These are phyloP conservation scores for Armadillidium nasatum DNA, from an alignment of 1,140 invertebrate species.

Conservation along the genomic window DNA sequence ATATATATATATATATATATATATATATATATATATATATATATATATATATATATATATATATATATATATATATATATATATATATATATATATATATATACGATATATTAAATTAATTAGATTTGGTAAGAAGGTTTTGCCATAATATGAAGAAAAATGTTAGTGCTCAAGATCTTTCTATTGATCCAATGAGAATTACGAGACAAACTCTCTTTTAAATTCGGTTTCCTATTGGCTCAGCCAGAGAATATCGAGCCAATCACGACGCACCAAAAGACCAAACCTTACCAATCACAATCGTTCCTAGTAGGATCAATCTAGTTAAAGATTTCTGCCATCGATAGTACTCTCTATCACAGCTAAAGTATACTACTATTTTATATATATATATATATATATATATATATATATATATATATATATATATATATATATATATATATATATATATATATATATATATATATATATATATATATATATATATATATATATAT, in stretches of 20 bases:
- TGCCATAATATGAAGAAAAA: neutral
- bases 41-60: neutral
- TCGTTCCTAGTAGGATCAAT: neutral
- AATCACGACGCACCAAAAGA: neutral
- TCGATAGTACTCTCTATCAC: neutral
- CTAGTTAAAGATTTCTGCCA: neutral
- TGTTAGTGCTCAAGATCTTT: neutral
- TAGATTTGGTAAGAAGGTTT: neutral
- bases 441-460: no score
- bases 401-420: no score
- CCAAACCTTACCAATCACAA: neutral
- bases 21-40: constrained; percentile 13
- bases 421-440: no score
- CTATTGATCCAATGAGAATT: constrained; percentile 12
- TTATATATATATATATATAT: no score
- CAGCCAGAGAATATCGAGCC: neutral
- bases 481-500: no score
- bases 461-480: no score
- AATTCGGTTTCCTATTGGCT: neutral
- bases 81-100: constrained; percentile 8
- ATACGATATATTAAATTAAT: neutral
- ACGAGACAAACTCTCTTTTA: constrained; percentile 7
- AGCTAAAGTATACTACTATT: no score
- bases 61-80: constrained; percentile 12
- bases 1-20: neutral